Percentiles rank a stretch among this genome's conserved stretches.
Conservation (phyloP, 2,797 vertebrate species). For the Artibeus lituratus region DNA sequence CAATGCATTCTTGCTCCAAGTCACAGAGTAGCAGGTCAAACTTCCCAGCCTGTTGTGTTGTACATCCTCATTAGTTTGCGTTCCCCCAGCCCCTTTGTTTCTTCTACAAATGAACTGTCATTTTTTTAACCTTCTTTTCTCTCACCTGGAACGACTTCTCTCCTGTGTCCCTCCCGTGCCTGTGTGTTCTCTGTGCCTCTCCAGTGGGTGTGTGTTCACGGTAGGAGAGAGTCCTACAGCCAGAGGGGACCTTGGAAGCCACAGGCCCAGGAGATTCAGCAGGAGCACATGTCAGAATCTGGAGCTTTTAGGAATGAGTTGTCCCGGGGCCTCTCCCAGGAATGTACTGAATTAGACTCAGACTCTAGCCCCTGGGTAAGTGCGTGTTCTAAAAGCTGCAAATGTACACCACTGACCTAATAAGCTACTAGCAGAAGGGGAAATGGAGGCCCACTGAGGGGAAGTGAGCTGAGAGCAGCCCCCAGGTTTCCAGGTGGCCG, state of each 20-base stretch:
- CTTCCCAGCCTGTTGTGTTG: too few relatives aligned
- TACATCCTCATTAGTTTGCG: neutral
- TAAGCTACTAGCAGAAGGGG: neutral
- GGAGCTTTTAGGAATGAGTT: neutral
- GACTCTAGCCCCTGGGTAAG: neutral
- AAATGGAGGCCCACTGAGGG: neutral
- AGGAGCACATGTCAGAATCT: neutral
- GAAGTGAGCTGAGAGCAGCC: neutral
- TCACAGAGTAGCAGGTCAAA: neutral
- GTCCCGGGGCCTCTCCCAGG: neutral
- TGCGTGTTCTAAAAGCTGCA: neutral
- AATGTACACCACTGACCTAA: too few relatives aligned
- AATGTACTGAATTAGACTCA: neutral
- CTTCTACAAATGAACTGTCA: neutral
- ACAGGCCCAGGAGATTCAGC: neutral
- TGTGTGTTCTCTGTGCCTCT: neutral
- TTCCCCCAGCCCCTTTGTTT: neutral
- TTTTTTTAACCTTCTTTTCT: neutral
- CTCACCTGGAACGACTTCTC: neutral
- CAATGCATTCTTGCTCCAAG: neutral
- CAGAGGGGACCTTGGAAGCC: neutral
- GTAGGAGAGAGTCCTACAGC: neutral
- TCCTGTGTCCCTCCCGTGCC: neutral
- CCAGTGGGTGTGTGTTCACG: fast-evolving
- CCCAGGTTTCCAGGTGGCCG: neutral